Base-by-base conservation (phyloP, 1,140 invertebrate genomes). In the Drosophila sp. region DNA sequence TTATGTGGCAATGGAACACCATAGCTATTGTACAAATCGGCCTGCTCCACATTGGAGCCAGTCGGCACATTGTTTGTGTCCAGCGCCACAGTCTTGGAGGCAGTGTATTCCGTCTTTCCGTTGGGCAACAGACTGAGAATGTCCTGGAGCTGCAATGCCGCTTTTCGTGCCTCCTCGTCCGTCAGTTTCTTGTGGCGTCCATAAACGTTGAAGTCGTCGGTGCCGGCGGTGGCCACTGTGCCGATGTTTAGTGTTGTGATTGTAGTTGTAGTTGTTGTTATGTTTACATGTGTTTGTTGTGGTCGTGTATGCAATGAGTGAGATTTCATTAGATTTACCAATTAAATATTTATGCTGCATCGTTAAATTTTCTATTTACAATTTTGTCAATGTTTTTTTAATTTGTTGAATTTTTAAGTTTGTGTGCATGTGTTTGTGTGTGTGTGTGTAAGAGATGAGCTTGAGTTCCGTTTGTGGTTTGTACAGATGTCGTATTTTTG, bases 181-280 rank as follows among this genome's bases (percentile, higher is more conserved):
- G 63, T 71, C 14, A 91, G 69, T 65, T 91, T 91, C 62, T 78
- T 74, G 72, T 91, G 90, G 34, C 90, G 90, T 46, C 83, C 83
- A 40, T 91, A 91, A 67, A 89, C 83, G 53, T 90, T 91, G 76
- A 91, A 91, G 54, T 91, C 90, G 14, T 91, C 80, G 50, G 62
- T 70, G 50, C 72, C 50, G 48, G 72, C 76, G 48, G 45, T 71
- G 64, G 50, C 46, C 43, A 62, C 82, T 89, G 79, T 62, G 72
- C 48, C 43, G 40, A 27, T 59, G 56, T 76, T 46, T 16, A 53
- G 58, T 53, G 11, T 51, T 57, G 48, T 61, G 34, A 41, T 29
- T 59, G 46, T 57, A 59, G 62, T 76, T 64, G 25, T 61, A 29
- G 43, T 41, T 53, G 29, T 16, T 29, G n/a, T 27, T 51, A 36